phyloP scores from a whole-genome alignment of 2,113 vertebrate species.

The Pseudopipra pipra region DNA sequence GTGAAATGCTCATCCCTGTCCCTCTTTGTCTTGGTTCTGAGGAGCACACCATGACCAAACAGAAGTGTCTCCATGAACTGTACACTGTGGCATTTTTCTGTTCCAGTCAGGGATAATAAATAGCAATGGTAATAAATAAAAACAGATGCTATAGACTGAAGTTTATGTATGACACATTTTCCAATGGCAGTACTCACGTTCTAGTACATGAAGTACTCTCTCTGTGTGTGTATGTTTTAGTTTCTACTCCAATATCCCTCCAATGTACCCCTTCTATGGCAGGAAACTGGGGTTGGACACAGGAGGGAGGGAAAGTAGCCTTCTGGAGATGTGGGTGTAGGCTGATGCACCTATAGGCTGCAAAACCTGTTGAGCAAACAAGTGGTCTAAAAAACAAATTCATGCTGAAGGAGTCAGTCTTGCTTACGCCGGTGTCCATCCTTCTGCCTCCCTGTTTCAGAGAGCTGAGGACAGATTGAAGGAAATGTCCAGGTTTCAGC shows the following conservation, averaged over 20 bases:
- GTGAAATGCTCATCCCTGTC: neutral
- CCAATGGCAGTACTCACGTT: fast-evolving
- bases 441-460: neutral
- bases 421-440: neutral
- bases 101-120: neutral
- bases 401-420: neutral
- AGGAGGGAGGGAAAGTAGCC: neutral
- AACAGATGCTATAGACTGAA: neutral
- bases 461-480: neutral
- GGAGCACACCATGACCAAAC: neutral
- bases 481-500: neutral
- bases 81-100: neutral
- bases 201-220: neutral
- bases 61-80: neutral
- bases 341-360: neutral
- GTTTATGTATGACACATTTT: neutral
- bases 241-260: neutral
- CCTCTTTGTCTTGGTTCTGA: neutral
- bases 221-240: neutral
- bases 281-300: neutral
- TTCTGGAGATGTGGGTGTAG: neutral
- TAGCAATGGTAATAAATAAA: neutral
- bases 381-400: neutral
- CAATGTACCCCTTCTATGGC: neutral
- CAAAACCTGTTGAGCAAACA: neutral